A percentile compares a stretch with the other conserved stretches of the same genome.
phyloP scores from a whole-genome alignment of 1,140 invertebrate genomes.

The Drosophila equinoxialis region DNA sequence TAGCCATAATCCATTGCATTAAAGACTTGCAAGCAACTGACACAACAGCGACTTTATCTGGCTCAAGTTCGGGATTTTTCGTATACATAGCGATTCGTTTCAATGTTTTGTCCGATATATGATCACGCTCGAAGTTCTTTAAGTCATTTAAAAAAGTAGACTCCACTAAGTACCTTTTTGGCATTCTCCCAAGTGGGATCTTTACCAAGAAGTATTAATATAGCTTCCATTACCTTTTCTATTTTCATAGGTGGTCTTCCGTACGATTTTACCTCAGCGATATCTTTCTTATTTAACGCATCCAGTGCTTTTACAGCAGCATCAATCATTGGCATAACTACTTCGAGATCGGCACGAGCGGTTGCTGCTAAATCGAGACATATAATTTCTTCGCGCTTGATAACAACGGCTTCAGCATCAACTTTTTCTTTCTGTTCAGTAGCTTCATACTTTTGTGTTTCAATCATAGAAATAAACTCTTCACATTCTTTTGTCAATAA shows the following conservation, averaged over 20 bases:
- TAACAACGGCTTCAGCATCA: slow-evolving; percentile 87
- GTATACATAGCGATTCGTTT: slow-evolving; percentile 92
- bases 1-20: slow-evolving; percentile 95
- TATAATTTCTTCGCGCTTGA: slow-evolving; percentile 90
- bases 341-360: slow-evolving; percentile 90
- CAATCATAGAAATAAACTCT: slow-evolving; percentile 89
- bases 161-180: slow-evolving; percentile 91
- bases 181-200: slow-evolving; percentile 94
- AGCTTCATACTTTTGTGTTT: slow-evolving; percentile 90
- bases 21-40: slow-evolving; percentile 92
- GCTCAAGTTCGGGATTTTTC: slow-evolving; percentile 92
- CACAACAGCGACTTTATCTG: slow-evolving; percentile 91
- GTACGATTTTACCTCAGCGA: slow-evolving; percentile 94
- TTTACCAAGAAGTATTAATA: slow-evolving; percentile 91
- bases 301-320: slow-evolving; percentile 92
- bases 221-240: slow-evolving; percentile 94
- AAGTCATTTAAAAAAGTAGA: slow-evolving; percentile 90
- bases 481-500: slow-evolving; percentile 77
- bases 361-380: slow-evolving; percentile 91
- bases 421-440: slow-evolving; percentile 90
- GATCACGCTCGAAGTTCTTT: slow-evolving; percentile 94
- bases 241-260: slow-evolving; percentile 91
- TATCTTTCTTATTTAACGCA: slow-evolving; percentile 93
- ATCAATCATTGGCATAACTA: slow-evolving; percentile 92
- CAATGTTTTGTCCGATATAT: slow-evolving; percentile 91